Conservation (phyloP, 53 echinoderm and acorn worm genomes). For the Antedon mediterranea region DNA sequence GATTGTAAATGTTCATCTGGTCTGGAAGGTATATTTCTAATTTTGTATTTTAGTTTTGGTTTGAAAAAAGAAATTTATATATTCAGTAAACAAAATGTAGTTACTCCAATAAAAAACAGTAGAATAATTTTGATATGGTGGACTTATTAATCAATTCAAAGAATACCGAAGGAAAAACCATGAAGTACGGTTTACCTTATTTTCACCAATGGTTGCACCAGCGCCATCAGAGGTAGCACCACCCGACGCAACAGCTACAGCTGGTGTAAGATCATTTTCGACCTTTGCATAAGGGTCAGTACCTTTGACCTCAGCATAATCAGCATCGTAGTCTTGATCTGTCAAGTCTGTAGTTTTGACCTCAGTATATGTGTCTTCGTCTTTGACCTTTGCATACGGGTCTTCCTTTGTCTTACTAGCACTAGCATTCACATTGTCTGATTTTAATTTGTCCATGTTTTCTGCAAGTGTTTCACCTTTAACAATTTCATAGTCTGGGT, state of each 20-base stretch:
- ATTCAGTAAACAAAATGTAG: too few relatives aligned
- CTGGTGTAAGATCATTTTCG: not conserved
- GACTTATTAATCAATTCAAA: too few relatives aligned
- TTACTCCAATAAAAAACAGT: too few relatives aligned
- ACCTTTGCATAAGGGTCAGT: not conserved
- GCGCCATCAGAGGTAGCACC: not conserved
- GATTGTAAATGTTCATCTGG: too few relatives aligned
- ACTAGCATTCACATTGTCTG: not conserved
- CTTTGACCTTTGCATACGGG: not conserved
- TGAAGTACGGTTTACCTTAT: not conserved
- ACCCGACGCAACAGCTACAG: not conserved
- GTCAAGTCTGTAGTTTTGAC: not conserved
- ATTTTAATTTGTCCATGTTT: not conserved
- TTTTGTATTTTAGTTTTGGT: too few relatives aligned
- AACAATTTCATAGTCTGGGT: not conserved
- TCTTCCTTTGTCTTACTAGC: not conserved
- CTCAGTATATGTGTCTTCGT: not conserved
- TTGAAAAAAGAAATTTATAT: too few relatives aligned
- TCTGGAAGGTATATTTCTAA: too few relatives aligned
- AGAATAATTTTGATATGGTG: too few relatives aligned
- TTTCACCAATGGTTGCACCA: not conserved
- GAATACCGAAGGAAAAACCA: too few relatives aligned
- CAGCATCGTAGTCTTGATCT: not conserved
- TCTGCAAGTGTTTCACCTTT: not conserved
- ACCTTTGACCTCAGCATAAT: not conserved